These are phyloP conservation scores for Platichthys flesus DNA, from an alignment of 2,113 vertebrate genomes.

Conservation along the genomic window DNA sequence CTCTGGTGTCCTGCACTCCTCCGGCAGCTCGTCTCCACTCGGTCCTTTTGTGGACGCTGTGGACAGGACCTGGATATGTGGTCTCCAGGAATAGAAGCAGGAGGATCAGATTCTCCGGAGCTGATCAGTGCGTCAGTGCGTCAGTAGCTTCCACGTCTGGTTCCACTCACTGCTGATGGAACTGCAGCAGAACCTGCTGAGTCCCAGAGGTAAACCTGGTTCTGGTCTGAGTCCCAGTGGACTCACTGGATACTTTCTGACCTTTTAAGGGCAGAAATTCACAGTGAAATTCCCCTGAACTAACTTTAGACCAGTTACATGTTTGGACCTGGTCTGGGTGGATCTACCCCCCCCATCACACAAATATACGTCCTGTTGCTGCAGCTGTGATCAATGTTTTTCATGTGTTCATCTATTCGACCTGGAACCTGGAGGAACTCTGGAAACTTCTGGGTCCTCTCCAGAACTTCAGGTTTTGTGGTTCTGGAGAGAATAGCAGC, in stretches of 20 bases:
- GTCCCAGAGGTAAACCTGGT: neutral
- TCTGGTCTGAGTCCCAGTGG: neutral
- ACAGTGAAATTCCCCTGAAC: neutral
- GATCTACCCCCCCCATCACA: too few species aligned
- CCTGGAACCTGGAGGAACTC: too few species aligned
- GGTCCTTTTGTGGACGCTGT: conserved; percentile 28
- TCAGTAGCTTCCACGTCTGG: conserved; percentile 5
- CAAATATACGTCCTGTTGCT: too few species aligned
- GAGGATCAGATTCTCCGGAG: conserved; percentile 37
- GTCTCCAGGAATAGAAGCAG: conserved; percentile 36
- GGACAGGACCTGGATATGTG: conserved; percentile 24
- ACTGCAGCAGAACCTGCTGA: neutral
- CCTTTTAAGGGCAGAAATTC: conserved; percentile 36
- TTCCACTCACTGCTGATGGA: neutral
- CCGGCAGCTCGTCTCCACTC: neutral
- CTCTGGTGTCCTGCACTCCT: neutral
- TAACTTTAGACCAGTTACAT: neutral
- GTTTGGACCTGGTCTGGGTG: neutral
- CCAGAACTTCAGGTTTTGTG: too few species aligned
- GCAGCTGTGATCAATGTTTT: too few species aligned
- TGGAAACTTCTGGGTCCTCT: too few species aligned
- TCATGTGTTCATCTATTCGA: too few species aligned
- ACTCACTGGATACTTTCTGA: neutral
- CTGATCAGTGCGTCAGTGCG: neutral
- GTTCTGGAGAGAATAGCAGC: too few species aligned